A percentile compares a stretch with the other conserved stretches of the same genome.
These are phyloP conservation scores for Protonibea diacanthus DNA, from an alignment of 2,797 vertebrate species.

Conservation along the genomic window DNA sequence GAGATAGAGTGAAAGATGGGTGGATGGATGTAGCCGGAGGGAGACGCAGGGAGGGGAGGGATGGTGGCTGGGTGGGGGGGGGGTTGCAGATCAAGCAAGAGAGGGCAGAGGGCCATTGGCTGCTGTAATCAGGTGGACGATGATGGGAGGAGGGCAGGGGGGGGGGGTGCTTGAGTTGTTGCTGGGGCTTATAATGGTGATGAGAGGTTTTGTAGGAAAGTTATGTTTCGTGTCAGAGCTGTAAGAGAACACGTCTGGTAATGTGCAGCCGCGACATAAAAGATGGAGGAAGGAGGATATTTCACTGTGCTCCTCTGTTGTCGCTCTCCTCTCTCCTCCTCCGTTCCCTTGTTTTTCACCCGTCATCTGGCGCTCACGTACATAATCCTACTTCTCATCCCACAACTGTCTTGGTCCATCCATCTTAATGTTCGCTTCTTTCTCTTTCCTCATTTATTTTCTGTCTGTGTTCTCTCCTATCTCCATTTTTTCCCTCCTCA, in stretches of 20 bases:
- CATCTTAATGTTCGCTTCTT: constrained; percentile 40
- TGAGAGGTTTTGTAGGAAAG: constrained; percentile 68
- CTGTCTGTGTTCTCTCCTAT: constrained; percentile 9
- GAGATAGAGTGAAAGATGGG: constrained; percentile 13
- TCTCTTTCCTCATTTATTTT: constrained; percentile 14
- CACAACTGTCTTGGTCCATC: constrained; percentile 35
- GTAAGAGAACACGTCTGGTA: constrained; percentile 77
- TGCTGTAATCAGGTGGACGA: constrained; percentile 47
- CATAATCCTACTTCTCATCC: constrained; percentile 57
- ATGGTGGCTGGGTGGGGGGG: not conserved
- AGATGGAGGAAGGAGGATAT: constrained; percentile 71
- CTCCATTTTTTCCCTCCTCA: constrained; percentile 50
- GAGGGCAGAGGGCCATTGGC: constrained; percentile 74
- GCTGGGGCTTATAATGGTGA: constrained; percentile 44
- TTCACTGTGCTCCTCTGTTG: constrained; percentile 28
- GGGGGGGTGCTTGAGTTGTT: constrained; percentile 19
- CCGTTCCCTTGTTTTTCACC: constrained; percentile 28
- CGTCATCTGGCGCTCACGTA: constrained; percentile 49
- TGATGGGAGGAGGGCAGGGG: constrained; percentile 33
- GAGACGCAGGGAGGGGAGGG: not conserved
- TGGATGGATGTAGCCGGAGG: constrained; percentile 18
- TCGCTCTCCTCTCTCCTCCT: constrained; percentile 5
- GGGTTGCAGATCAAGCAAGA: constrained; percentile 45
- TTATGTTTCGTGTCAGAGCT: constrained; percentile 78
- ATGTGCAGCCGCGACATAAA: constrained; percentile 79